These are phyloP conservation scores for Aspidiotus destructor DNA, from an alignment of 2,888 invertebrate genomes.

Conservation along the genomic window DNA sequence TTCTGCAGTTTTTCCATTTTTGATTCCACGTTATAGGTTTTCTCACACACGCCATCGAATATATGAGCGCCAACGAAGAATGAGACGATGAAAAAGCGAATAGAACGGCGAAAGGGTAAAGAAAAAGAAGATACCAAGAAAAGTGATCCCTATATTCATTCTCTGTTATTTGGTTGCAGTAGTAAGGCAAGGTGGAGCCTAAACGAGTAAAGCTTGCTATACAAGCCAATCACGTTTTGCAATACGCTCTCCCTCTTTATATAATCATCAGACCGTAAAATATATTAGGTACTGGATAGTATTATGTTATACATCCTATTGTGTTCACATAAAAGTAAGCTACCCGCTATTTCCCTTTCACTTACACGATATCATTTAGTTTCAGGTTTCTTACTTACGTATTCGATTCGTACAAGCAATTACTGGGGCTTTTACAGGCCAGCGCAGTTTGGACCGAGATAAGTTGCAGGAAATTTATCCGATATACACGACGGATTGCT, in stretches of 20 bases:
- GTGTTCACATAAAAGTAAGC: neutral
- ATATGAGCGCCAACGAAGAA: neutral
- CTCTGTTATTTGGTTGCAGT: conserved; percentile 25
- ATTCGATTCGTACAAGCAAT: neutral
- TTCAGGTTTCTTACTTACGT: neutral
- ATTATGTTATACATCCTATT: conserved; percentile 17
- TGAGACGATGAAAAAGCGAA: conserved; percentile 5
- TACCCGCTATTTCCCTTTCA: conserved; percentile 13
- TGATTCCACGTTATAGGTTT: neutral
- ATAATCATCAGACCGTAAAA: conserved; percentile 32
- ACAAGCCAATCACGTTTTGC: conserved; percentile 33
- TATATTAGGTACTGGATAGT: conserved; percentile 20
- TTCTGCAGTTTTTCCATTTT: neutral
- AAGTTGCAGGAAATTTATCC: too few species aligned
- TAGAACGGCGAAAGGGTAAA: conserved; percentile 3
- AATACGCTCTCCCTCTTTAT: conserved; percentile 22
- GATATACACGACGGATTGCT: too few species aligned
- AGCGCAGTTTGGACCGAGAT: too few species aligned
- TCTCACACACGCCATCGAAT: neutral
- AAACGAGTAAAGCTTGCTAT: conserved; percentile 23
- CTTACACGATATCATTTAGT: neutral
- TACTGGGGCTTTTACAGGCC: neutral
- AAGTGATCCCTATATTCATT: conserved; percentile 25
- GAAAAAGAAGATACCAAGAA: conserved; percentile 14
- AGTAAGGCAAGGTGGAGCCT: conserved; percentile 30